Evolutionary conservation across 53 echinoderm and acorn worm genomes (phyloP), one percentile per base, ranked within the genome.

Genomic region (Apostichopus leukothele): DNA sequence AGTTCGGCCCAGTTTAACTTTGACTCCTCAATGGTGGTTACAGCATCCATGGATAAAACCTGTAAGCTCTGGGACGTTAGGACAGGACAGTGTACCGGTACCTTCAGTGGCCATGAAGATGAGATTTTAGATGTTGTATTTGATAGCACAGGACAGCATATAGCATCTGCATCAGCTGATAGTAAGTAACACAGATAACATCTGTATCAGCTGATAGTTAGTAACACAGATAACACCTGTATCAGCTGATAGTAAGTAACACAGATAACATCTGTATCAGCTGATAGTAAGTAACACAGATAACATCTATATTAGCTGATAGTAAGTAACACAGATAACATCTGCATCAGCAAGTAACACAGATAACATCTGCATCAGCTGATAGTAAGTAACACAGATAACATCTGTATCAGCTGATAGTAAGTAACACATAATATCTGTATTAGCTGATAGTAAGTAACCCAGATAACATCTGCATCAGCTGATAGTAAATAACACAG

Each of bases 1-100:
- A 98, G 98, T 88, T 95, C 95, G 7, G 95, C 95, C 51, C 95
- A 95, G 91, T 98, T 98, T 89, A 98, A 98, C 94, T 98, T 95
- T 85, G 98, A 98, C 87, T 98, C 95, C 84, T 98, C 98, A 14
- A 88, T 98, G 54, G 94, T 98, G 16, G 94, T 94, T 73, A 98
- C 98, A 8, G 98, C 95, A 6, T 98, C 98, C 50, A 98, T 98
- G 98, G 98, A 98, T 76, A 98, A 96, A 85, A 92, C 96, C 25
- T 98, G 98, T 74, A 98, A 98, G 90, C 93, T 98, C 52, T 98
- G 98, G 98, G 96, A 96, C 51, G 90, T 94, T 14, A 83, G 93
- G 8, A 94, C 85, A 20, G 95, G 95, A 55, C 93, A 95, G 86
- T 97, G 97, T 87, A 86, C 96, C 0, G 98, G 98, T 20, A 98